phyloP scores from a whole-genome alignment of 2,113 vertebrate genomes.

The Psilopsiagon aurifrons region DNA sequence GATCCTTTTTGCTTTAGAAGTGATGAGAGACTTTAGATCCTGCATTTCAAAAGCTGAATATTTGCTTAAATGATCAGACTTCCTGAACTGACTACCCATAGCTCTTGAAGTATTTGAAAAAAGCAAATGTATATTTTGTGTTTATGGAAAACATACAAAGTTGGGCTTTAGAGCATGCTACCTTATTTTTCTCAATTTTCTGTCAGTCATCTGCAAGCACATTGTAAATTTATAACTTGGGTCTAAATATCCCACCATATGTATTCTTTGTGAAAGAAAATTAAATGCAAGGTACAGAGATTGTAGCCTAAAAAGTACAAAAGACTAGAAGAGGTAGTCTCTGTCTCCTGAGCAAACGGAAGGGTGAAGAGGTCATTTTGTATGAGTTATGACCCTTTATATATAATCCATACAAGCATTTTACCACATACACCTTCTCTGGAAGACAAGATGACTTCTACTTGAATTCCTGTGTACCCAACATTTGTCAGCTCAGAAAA shows the following conservation, averaged over 20 bases:
- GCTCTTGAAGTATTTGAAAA: neutral
- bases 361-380: neutral
- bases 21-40: neutral
- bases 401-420: neutral
- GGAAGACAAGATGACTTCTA: conserved; percentile 57
- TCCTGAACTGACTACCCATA: neutral
- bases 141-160: neutral
- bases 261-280: neutral
- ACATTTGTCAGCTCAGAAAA: conserved; percentile 70
- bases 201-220: neutral
- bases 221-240: neutral
- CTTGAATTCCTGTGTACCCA: conserved; percentile 63
- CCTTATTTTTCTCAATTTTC: neutral
- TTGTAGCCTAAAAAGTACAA: neutral
- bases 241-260: neutral
- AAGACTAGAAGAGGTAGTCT: neutral
- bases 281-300: neutral
- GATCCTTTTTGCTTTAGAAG: neutral
- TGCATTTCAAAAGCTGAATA: neutral
- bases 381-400: neutral
- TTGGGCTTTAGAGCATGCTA: neutral
- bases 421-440: neutral
- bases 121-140: neutral
- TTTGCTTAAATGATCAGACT: neutral
- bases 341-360: neutral